Evolutionary conservation across 1,140 invertebrate species (phyloP).

Genomic region (Alviniconcha marisindica): DNA sequence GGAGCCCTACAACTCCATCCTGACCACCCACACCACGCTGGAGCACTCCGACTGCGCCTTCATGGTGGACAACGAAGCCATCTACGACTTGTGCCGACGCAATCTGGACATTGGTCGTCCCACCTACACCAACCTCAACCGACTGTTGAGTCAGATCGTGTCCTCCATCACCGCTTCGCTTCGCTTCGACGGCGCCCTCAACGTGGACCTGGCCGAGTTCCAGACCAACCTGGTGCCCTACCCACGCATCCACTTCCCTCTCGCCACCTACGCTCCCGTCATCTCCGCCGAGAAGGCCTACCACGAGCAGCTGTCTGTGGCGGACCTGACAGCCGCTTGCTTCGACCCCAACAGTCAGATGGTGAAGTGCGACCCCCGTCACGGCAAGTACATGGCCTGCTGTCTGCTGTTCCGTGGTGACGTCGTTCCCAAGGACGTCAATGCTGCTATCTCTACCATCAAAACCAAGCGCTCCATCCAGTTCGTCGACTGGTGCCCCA

Average conservation of each 20-base stretch:
- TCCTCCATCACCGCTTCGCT: constrained; percentile 1
- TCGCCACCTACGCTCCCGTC: constrained; percentile 78
- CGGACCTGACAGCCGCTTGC: constrained; percentile 90
- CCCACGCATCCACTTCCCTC: constrained; percentile 69
- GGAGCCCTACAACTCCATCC: constrained; percentile 76
- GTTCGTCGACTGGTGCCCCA: constrained; percentile 95
- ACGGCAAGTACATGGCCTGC: constrained; percentile 94
- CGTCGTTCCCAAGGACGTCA: constrained; percentile 86
- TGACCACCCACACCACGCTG: constrained; percentile 76
- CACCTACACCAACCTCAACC: not conserved
- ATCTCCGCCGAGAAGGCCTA: constrained; percentile 80
- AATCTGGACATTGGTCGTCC: constrained; percentile 87
- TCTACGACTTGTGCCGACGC: constrained; percentile 92
- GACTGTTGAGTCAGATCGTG: not conserved
- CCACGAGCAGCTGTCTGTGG: constrained; percentile 76
- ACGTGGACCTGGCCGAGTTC: constrained; percentile 65
- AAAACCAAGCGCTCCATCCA: constrained; percentile 85
- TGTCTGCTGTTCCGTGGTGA: constrained; percentile 76
- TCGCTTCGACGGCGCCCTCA: constrained; percentile 79
- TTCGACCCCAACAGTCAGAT: constrained; percentile 91
- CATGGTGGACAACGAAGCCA: constrained; percentile 91
- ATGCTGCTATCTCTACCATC: constrained; percentile 89
- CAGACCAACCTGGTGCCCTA: constrained; percentile 68
- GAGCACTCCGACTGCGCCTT: constrained; percentile 77
- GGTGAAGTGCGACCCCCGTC: constrained; percentile 93